A percentile compares a stretch with the other conserved stretches of the same genome.
Conservation (phyloP, 2,888 invertebrate species). For the Ormyrus thymus region DNA sequence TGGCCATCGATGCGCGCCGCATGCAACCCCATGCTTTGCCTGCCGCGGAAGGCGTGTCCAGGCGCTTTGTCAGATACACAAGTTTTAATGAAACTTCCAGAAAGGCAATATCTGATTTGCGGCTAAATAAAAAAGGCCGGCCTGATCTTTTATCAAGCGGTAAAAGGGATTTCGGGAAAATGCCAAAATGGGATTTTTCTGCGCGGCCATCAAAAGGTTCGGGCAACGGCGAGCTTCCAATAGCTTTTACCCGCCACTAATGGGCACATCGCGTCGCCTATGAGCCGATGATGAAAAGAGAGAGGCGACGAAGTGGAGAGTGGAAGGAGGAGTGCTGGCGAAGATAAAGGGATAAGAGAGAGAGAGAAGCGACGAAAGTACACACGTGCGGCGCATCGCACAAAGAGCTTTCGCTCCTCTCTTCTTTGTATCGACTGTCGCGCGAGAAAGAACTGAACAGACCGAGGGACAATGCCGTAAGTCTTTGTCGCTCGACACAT, state of each 20-base stretch:
- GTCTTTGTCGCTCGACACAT: conserved; percentile 59
- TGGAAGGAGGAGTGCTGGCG: conserved; percentile 27
- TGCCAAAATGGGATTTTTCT: conserved; percentile 34
- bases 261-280: conserved; percentile 64
- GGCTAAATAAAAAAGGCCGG: neutral
- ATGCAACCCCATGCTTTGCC: conserved; percentile 45
- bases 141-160: too few relatives aligned
- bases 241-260: conserved; percentile 71
- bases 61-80: conserved; percentile 17
- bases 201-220: conserved; percentile 62
- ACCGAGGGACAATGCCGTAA: conserved; percentile 65
- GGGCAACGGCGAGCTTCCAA: conserved; percentile 65
- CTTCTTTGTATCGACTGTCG: conserved; percentile 68
- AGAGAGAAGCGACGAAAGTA: conserved; percentile 45
- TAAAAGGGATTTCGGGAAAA: neutral
- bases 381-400: conserved; percentile 60
- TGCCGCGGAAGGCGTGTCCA: conserved; percentile 21
- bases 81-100: conserved; percentile 6
- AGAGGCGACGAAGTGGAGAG: conserved; percentile 55
- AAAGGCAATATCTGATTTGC: conserved; percentile 2
- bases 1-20: conserved; percentile 40
- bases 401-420: conserved; percentile 65
- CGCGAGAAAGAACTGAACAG: conserved; percentile 65
- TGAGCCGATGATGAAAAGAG: conserved; percentile 62
- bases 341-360: conserved; percentile 43